A percentile compares a stretch with the other conserved stretches of the same genome.
These are phyloP conservation scores for Callipepla squamata DNA, from an alignment of 2,113 vertebrate genomes.

Conservation along the genomic window DNA sequence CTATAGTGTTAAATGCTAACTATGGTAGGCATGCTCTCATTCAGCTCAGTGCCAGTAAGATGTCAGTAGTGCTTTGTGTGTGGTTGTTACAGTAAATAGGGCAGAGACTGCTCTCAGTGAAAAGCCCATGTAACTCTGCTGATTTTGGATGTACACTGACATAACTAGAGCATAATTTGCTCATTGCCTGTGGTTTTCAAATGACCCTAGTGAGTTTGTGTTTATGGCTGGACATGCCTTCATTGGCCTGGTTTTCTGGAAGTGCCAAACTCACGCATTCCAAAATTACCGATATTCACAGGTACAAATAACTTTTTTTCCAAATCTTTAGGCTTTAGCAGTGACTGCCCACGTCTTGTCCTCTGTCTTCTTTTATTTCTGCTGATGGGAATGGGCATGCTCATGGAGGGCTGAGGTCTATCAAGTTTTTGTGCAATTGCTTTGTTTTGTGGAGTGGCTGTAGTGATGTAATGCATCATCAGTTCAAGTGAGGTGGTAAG, in stretches of 20 bases:
- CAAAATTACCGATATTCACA: background rate
- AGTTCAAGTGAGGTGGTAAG: background rate
- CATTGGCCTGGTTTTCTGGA: background rate
- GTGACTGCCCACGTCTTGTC: background rate
- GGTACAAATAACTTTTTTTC: background rate
- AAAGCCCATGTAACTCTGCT: background rate
- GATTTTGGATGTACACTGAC: background rate
- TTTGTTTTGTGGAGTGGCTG: background rate
- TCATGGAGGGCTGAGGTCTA: background rate
- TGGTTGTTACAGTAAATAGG: background rate
- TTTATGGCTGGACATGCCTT: background rate
- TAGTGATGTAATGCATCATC: background rate
- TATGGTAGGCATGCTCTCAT: background rate
- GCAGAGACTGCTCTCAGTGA: background rate
- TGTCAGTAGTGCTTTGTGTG: slow-evolving; percentile 35
- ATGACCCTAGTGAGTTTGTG: background rate
- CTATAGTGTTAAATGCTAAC: background rate
- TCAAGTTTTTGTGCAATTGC: background rate
- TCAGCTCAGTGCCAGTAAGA: background rate
- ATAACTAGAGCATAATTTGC: background rate
- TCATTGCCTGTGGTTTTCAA: background rate
- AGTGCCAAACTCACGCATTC: accelerated
- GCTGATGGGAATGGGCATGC: background rate
- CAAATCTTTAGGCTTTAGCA: background rate
- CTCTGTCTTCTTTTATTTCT: background rate